Evolutionary conservation across 2,113 vertebrate species (phyloP).

Genomic region (Grantiella picta): DNA sequence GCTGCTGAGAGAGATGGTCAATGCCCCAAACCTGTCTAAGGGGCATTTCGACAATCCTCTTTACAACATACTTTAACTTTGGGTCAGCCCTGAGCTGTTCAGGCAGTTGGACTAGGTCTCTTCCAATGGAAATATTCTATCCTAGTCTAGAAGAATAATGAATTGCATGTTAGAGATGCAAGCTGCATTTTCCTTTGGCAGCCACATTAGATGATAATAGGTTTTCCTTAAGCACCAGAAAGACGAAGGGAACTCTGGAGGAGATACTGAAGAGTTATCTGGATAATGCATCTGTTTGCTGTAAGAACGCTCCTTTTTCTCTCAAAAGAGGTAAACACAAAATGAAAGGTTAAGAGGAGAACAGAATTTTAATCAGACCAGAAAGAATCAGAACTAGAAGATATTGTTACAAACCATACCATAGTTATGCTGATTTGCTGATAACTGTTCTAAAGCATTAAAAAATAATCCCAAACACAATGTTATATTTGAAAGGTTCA

Average conservation of each 20-base stretch:
- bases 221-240: neutral
- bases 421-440: neutral
- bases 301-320: neutral
- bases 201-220: neutral
- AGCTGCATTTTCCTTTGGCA: neutral
- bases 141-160: neutral
- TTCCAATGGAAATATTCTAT: neutral
- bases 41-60: neutral
- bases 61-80: neutral
- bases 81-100: neutral
- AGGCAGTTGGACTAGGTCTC: neutral
- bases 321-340: neutral
- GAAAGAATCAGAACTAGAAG: neutral
- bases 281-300: neutral
- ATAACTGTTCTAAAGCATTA: neutral
- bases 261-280: neutral
- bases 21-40: neutral
- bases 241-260: neutral
- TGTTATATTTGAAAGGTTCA: neutral
- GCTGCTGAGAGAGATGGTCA: neutral
- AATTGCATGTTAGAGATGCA: neutral
- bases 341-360: neutral
- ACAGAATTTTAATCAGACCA: neutral
- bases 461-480: neutral
- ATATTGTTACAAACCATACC: neutral